Evolutionary conservation across 2,888 invertebrate species (phyloP).

Genomic region (Xylota segnis): DNA sequence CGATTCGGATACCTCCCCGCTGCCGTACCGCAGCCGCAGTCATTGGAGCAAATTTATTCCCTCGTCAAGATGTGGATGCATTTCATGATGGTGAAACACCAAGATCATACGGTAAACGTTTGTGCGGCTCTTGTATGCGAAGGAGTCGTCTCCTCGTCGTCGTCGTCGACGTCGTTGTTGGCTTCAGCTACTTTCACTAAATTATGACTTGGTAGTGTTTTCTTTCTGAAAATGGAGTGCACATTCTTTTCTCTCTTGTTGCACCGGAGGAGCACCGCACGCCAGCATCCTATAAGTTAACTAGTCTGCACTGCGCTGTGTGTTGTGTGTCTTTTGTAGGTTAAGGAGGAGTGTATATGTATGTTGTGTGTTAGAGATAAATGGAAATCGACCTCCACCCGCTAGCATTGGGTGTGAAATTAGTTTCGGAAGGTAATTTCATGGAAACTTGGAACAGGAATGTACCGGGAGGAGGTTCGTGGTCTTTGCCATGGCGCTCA

Average conservation of each 20-base stretch:
- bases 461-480: slow-evolving; percentile 30
- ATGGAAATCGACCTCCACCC: slow-evolving; percentile 74
- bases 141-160: slow-evolving; percentile 39
- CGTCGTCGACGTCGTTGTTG: slow-evolving; percentile 21
- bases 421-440: slow-evolving; percentile 72
- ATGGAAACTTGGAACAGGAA: slow-evolving; percentile 54
- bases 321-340: slow-evolving; percentile 50
- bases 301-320: slow-evolving; percentile 14
- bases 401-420: slow-evolving; percentile 74
- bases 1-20: slow-evolving; percentile 59
- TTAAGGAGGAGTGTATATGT: slow-evolving; percentile 51
- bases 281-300: slow-evolving; percentile 47
- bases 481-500: slow-evolving; percentile 63
- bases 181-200: slow-evolving; percentile 73
- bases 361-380: slow-evolving; percentile 45
- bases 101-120: slow-evolving; percentile 55
- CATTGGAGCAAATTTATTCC: slow-evolving; percentile 66
- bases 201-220: slow-evolving; percentile 73
- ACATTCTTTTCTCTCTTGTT: slow-evolving; percentile 51
- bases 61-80: slow-evolving; percentile 51
- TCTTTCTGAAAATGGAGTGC: slow-evolving; percentile 60
- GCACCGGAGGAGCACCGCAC: slow-evolving; percentile 39
- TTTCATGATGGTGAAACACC: slow-evolving; percentile 55
- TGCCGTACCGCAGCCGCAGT: slow-evolving; percentile 7
- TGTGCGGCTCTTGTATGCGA: slow-evolving; percentile 17